Conservation (phyloP, 2,797 vertebrate genomes). For the Taeniopygia guttata region DNA sequence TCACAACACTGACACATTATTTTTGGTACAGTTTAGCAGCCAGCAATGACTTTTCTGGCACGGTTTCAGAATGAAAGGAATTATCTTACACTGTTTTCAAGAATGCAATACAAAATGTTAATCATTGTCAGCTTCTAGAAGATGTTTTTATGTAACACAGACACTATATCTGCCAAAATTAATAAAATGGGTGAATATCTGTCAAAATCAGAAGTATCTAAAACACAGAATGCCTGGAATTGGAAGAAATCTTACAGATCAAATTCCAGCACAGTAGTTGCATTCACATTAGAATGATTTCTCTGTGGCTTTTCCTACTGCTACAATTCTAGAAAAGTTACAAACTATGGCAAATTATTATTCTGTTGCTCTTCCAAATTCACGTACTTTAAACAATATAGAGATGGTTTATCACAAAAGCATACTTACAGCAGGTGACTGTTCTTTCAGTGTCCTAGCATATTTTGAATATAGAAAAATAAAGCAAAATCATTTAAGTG, state of each 20-base stretch:
- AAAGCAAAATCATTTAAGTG: not conserved
- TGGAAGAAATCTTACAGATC: not conserved
- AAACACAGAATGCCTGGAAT: not conserved
- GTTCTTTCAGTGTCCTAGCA: not conserved
- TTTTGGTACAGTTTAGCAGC: not conserved
- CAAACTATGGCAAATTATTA: not conserved
- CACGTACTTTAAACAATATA: not conserved
- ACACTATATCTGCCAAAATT: not conserved
- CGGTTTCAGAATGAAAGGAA: not conserved
- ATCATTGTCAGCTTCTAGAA: not conserved
- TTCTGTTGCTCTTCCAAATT: not conserved
- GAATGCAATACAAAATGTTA: not conserved
- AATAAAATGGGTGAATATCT: not conserved
- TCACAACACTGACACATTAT: not conserved
- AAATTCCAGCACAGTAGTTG: not conserved
- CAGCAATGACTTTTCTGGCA: not conserved
- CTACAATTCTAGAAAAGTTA: not conserved
- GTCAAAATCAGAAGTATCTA: not conserved
- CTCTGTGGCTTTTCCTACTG: not conserved
- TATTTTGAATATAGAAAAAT: not conserved
- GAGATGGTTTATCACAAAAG: not conserved
- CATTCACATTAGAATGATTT: not conserved
- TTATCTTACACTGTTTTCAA: not conserved
- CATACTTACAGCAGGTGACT: not conserved
- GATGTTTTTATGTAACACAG: not conserved